phyloP scores from a whole-genome alignment of 2,797 vertebrate species.

The Gymnodraco acuticeps region DNA sequence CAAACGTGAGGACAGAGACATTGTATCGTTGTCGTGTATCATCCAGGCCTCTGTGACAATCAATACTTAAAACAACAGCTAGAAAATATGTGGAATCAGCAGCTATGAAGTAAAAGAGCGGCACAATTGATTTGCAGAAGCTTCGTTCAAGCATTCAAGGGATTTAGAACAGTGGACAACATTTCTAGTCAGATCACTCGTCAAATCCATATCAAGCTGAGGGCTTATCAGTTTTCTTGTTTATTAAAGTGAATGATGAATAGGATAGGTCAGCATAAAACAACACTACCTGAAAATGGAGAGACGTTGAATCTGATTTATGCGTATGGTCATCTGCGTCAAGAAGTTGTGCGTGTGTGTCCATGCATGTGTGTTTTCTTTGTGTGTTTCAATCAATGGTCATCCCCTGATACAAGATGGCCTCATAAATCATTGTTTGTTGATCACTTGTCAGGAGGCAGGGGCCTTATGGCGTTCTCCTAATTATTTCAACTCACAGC shows the following conservation, averaged over 20 bases:
- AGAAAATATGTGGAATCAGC: conserved; percentile 75
- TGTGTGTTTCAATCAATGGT: conserved; percentile 88
- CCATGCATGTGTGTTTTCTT: conserved; percentile 38
- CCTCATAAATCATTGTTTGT: conserved; percentile 92
- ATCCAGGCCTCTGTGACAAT: conserved; percentile 61
- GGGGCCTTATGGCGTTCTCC: conserved; percentile 75
- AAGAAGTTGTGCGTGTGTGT: conserved; percentile 47
- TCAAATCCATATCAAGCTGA: conserved; percentile 62
- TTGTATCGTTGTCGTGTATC: conserved; percentile 28
- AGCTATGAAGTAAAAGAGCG: conserved; percentile 58
- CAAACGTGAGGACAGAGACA: conserved; percentile 39
- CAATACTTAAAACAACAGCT: conserved; percentile 70
- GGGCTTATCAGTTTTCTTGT: conserved; percentile 57
- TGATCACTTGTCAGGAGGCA: conserved; percentile 80
- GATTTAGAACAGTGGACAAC: conserved; percentile 57
- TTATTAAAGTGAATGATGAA: conserved; percentile 72
- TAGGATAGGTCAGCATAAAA: conserved; percentile 74
- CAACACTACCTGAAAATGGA: conserved; percentile 49
- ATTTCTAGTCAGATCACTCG: conserved; percentile 53
- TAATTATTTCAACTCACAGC: conserved; percentile 83
- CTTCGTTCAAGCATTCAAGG: conserved; percentile 60
- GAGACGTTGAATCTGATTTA: conserved; percentile 71
- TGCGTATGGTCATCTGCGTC: conserved; percentile 69
- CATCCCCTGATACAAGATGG: conserved; percentile 87
- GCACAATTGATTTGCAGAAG: conserved; percentile 69